Evolutionary conservation across 1,140 invertebrate genomes (phyloP), one percentile per base, ranked within the genome.

Genomic region (Drosophila navojoa): DNA sequence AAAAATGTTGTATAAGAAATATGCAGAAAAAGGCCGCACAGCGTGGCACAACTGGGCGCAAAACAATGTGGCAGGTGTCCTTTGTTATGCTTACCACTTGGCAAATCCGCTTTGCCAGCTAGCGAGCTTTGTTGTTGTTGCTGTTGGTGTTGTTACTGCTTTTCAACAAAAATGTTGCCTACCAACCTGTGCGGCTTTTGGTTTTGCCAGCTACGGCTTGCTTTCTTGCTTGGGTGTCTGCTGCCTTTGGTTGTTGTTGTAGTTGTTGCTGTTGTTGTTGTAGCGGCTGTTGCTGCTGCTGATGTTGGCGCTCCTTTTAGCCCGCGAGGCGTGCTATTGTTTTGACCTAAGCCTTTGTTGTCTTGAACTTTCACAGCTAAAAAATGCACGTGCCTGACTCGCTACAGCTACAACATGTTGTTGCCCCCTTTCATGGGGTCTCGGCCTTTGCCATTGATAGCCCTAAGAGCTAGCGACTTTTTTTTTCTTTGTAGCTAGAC

Each of bases 81-180:
- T 89, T 89, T 89, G 84, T 89, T 84, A 84, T 89, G 82, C 84
- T 87, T 84, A 84, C 82, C 82, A 89, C 79, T 87, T 89, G 70
- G 82, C 84, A 87, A 73, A 87, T 87, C 82, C 84, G 84, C 84
- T 87, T 87, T 87, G 79, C 71, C 61, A 73, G 73, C 71, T 57
- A 70, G 68, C 71, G 53, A 70, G 68, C 76, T 63, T 19, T 53
- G 27, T 44, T 35, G 29, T 27, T 52, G 38, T 53, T 58, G 42
- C 45, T 62, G 55, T 32, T 79, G 64, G 38, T 29, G 47, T 50
- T 73, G 25, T 25, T 29, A 27, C 35, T 61, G 52, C 42, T 44
- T 47, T 68, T 70, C 44, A 45, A 45, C 66, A 70, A 57, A 69
- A 74, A 74, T 79, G 77, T 73, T 86, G 68, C 71, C 77, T 86